These are phyloP conservation scores for Leptestheria dahalacensis DNA, from an alignment of 1,140 invertebrate species.

Conservation along the genomic window DNA sequence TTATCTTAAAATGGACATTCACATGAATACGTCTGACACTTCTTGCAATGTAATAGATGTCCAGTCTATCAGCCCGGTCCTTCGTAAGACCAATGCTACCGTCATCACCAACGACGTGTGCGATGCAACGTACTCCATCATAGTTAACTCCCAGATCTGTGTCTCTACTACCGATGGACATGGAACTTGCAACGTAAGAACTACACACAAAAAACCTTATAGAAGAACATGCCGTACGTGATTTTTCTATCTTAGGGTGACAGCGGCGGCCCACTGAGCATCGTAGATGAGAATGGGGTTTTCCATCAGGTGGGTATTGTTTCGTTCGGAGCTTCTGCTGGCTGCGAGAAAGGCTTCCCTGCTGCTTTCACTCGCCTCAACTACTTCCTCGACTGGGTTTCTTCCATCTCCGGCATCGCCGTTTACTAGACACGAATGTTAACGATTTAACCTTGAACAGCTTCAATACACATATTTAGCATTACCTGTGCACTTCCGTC, in stretches of 20 bases:
- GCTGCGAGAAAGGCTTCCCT: slow-evolving; percentile 34
- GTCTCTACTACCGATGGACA: not conserved
- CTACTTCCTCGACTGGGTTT: slow-evolving; percentile 36
- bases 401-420: slow-evolving; percentile 25
- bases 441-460: too few relatives aligned
- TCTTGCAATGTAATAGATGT: too few relatives aligned
- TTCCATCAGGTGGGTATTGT: slow-evolving; percentile 33
- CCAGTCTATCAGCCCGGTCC: not conserved
- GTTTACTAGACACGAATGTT: not conserved
- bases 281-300: slow-evolving; percentile 21
- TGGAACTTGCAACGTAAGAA: slow-evolving; percentile 9
- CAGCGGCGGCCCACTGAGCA: slow-evolving; percentile 47
- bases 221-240: not conserved
- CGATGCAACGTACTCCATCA: not conserved
- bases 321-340: slow-evolving; percentile 32
- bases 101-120: slow-evolving; percentile 8
- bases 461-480: not conserved
- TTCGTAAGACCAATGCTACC: not conserved
- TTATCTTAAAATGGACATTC: not conserved
- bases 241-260: slow-evolving; percentile 41
- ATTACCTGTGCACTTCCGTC: too few relatives aligned
- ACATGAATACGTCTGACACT: not conserved
- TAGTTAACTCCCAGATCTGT: not conserved
- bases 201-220: not conserved
- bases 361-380: slow-evolving; percentile 38